Evolutionary conservation across 2,888 invertebrate species (phyloP), one percentile per base, ranked within the genome.

Genomic region (Chaitophorus viminalis): DNA sequence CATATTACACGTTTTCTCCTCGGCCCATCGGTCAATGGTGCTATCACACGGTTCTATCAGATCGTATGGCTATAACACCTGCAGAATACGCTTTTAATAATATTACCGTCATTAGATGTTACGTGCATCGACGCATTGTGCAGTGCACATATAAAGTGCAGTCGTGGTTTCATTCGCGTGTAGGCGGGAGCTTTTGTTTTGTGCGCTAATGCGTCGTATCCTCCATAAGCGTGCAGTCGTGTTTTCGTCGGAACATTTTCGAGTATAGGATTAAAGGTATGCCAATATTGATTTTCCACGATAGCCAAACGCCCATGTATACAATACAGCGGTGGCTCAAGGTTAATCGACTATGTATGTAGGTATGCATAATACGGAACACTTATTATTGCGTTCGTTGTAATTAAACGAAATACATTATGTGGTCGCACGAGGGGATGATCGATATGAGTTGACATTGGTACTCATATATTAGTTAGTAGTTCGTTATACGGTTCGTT

Each of bases 271-370:
- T 68, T 54, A 70, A 52, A 72, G 82, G 82, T 74, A 60, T 17
- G 52, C 31, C 68, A 17, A 78, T 86, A 86, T 86, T 86, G 85
- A 86, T 86, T 86, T 86, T 86, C 29, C 4, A 77, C 85, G 70
- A 86, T 86, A 86, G 70, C 85, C 72, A 31, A 72, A 86, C 78
- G 78, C 78, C 70, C 70, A n/a, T 65, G 29, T n/a, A n/a, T 31
- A 31, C 6, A 54, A 39, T 54, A 54, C 6, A 39, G 6, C 54
- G 29, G 70, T 17, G 36, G 52, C 78, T 54, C 85, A 78, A 85
- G 85, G 85, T 86, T 70, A 70, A 82, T 21, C 72, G 8, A 14
- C 31, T 33, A n/a, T 25, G 21, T 79, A 79, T 36, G 46, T 76
- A n/a, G 52, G 52, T 52, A 17, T 14, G 25, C 25, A 65, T 36